Conservation (phyloP, 2,113 vertebrate species). For the Platysteira castanea region DNA sequence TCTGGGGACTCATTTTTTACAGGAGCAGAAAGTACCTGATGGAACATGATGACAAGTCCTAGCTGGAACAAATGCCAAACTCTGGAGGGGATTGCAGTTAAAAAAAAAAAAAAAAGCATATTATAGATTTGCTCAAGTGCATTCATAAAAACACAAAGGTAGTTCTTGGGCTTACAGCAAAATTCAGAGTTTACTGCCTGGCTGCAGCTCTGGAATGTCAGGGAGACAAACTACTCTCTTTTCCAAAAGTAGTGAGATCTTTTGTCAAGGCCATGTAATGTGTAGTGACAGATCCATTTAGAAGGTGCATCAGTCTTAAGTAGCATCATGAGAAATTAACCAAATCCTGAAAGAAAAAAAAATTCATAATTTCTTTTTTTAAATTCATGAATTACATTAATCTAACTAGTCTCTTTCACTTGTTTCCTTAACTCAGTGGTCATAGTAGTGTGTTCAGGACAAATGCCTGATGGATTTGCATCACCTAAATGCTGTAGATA, state of each 20-base stretch:
- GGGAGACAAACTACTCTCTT: not conserved
- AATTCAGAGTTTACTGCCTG: not conserved
- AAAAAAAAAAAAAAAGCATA: not conserved
- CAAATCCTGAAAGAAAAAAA: not conserved
- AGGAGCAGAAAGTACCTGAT: not conserved
- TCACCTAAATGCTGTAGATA: not conserved
- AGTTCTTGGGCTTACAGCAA: not conserved
- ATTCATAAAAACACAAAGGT: not conserved
- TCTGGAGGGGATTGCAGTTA: not conserved
- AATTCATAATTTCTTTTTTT: fast-evolving
- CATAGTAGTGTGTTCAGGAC: not conserved
- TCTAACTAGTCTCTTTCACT: not conserved
- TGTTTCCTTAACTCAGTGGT: not conserved
- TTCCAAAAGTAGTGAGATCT: not conserved
- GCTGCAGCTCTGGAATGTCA: not conserved
- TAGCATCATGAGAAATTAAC: not conserved
- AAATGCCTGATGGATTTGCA: not conserved
- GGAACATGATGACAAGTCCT: not conserved
- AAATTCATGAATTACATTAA: fast-evolving
- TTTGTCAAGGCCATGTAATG: not conserved
- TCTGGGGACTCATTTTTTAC: not conserved
- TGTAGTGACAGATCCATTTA: not conserved
- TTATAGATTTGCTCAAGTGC: not conserved
- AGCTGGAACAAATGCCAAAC: not conserved
- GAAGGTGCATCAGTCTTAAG: not conserved